Conservation (phyloP, 1,140 invertebrate genomes). For the Hormaphis cornu region DNA sequence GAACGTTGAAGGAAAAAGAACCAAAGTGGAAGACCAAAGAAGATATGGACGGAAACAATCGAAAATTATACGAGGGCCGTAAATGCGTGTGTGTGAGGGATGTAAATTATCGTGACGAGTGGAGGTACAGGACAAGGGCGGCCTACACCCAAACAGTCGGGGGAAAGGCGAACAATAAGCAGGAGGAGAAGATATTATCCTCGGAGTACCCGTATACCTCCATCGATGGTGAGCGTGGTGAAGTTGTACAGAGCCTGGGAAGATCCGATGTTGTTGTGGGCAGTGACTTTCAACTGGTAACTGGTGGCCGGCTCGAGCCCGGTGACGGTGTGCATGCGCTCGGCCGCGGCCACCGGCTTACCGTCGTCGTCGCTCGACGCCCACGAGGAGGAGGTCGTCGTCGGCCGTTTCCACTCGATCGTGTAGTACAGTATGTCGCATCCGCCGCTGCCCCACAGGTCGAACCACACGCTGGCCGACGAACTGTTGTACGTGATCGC, state of each 20-base stretch:
- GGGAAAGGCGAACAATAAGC: too few species aligned
- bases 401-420: conserved; percentile 62
- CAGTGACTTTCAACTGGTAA: conserved; percentile 77
- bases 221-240: conserved; percentile 63
- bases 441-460: conserved; percentile 78
- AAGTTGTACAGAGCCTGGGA: conserved; percentile 80
- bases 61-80: too few species aligned
- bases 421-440: conserved; percentile 82
- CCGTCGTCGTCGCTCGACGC: conserved; percentile 46
- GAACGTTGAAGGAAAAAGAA: too few species aligned
- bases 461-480: conserved; percentile 76
- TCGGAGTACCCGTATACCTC: too few species aligned
- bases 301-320: conserved; percentile 74
- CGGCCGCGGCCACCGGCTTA: conserved; percentile 62
- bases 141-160: too few species aligned
- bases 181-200: too few species aligned
- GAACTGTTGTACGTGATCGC: conserved; percentile 80
- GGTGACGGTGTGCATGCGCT: conserved; percentile 66
- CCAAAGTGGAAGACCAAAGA: too few species aligned
- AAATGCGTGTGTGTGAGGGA: too few species aligned
- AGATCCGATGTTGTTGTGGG: conserved; percentile 85
- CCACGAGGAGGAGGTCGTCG: conserved; percentile 62
- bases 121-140: too few species aligned
- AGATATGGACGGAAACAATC: too few species aligned
- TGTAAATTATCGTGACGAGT: too few species aligned